Evolutionary conservation across 2,797 vertebrate species (phyloP), one percentile per base, ranked within the genome.

Genomic region (Todus mexicanus): DNA sequence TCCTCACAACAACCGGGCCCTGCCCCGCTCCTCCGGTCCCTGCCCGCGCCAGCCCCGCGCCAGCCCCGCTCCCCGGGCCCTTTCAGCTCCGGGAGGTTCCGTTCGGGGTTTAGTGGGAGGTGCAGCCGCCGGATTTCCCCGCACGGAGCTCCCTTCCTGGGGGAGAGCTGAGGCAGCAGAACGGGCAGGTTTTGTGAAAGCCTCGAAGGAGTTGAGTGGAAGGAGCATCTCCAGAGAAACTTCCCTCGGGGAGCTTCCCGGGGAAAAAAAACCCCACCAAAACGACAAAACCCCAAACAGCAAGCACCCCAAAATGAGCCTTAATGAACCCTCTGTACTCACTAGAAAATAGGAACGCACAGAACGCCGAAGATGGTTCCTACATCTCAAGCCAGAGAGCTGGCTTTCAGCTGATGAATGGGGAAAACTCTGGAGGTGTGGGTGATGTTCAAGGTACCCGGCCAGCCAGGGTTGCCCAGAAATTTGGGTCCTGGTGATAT

Each of bases 131-230:
- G n/a, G n/a, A n/a, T n/a, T n/a, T n/a, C n/a, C n/a, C n/a, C n/a
- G n/a, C n/a, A n/a, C n/a, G n/a, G n/a, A 35, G 26, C 5, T 20
- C 42, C 50, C 42, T 54, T 43, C 64, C 15, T 50, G 10, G 4
- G 15, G 22, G 18, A 14, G 25, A 69, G 70, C 11, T 1, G 3
- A 12, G 9, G 15, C 33, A 9, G 31, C 21, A 5, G 8, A 74
- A 13, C 29, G 8, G 3, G 13, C 26, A 5, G 0, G 4, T 7
- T 65, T 69, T 20, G 18, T 29, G 26, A 38, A 59, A 25, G 4
- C 25, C 66, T 25, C 27, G 8, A 12, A 61, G 66, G 42, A 90
- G 20, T 1, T 59, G 20, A 19, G 10, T 48, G 35, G 50, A 65
- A 84, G 33, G 43, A 66, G 20, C 45, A 40, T 7, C 7, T 48